Base-by-base conservation (phyloP, 1,140 invertebrate genomes). In the Drosophila auraria region DNA sequence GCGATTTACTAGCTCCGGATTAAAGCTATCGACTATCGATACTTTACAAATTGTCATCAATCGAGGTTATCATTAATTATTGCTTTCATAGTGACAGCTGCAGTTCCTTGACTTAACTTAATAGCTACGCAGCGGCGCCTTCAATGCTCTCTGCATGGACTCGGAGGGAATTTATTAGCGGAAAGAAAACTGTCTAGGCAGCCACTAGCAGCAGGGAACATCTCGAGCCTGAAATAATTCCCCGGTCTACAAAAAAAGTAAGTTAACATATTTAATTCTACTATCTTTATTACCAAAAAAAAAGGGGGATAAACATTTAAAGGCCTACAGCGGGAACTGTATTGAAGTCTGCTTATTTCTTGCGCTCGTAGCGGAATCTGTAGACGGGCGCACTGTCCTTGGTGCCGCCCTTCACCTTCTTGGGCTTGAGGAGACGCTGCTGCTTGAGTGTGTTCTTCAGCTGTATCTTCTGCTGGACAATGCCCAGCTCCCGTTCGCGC, bases 391-490 rank as follows among this genome's bases (percentile, higher is more conserved):
- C 95, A 17, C 95, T 93, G 33, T 95, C 91, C 78, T 96, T 96
- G 1, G 96, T 96, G 5, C 95, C 97, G 15, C 93, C 92, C 74
- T 94, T 93, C 0, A 98, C 78, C 82, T 94, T 94, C 93, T 94
- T 96, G 2, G 95, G 97, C 82, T 95, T 95, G 74, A 94, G 93
- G 83, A 94, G 95, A 87, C 93, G 95, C 87, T 94, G 96, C 89
- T 96, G 95, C 62, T 96, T 94, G 9, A 99, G 91, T 54, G 95
- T 94, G 68, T 95, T 95, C 82, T 97, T 96, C 1, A 98, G 87
- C 93, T 97, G 95, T 91, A 99, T 94, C 93, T 99, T 99, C 76
- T 97, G 95, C 80, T 98, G 95, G 20, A 98, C 95, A 7, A 98
- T 94, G 3, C 94, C 94, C 2, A 99, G 93, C 89, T 98, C 95